A percentile compares a stretch with the other conserved stretches of the same genome.
Evolutionary conservation across 2,888 invertebrate species (phyloP).

Genomic region (Tholera decimalis): DNA sequence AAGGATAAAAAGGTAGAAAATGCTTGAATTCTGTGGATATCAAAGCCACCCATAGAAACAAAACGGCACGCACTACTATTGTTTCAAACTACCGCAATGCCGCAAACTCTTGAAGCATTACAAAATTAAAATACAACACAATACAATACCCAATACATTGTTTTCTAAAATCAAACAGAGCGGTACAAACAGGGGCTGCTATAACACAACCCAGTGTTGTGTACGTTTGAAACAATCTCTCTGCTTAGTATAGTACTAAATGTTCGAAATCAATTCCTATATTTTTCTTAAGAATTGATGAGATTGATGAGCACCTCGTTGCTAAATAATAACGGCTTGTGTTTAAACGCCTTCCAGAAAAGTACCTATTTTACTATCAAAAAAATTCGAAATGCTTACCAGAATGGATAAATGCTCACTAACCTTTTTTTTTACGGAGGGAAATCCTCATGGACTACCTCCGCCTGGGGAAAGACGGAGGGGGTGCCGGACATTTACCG

Average conservation of each 20-base stretch:
- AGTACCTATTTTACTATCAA: too few species aligned
- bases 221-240: slow-evolving; percentile 20
- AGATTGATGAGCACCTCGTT: too few species aligned
- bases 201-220: slow-evolving; percentile 32
- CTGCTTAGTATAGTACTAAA: neutral
- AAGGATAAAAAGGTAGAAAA: neutral
- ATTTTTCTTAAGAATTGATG: too few species aligned
- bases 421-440: too few species aligned
- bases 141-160: slow-evolving; percentile 43
- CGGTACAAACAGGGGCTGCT: slow-evolving; percentile 3
- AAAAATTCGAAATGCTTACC: too few species aligned
- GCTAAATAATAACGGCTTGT: too few species aligned
- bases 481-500: too few species aligned
- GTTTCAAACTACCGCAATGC: slow-evolving; percentile 39
- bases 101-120: slow-evolving; percentile 34
- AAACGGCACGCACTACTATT: slow-evolving; percentile 19
- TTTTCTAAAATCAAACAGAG: slow-evolving; percentile 45
- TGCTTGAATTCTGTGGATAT: neutral
- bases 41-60: slow-evolving; percentile 11
- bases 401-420: too few species aligned
- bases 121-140: slow-evolving; percentile 46
- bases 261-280: neutral
- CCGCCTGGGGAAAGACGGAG: too few species aligned
- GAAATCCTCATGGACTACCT: too few species aligned
- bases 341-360: too few species aligned